phyloP scores from a whole-genome alignment of 2,888 invertebrate species.

The Cyclophora punctaria region DNA sequence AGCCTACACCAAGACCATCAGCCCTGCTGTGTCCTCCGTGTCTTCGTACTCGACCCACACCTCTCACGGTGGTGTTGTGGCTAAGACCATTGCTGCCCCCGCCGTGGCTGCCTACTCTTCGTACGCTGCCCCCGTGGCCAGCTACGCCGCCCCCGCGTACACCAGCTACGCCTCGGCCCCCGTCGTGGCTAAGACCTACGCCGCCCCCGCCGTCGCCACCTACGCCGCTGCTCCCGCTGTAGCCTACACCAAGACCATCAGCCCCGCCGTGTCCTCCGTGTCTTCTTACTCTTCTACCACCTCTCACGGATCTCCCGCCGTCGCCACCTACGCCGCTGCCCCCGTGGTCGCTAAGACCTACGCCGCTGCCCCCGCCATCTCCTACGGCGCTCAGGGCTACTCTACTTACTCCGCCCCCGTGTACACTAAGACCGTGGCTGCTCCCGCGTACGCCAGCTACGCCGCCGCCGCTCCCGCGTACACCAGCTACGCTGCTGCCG shows the following conservation, averaged over 20 bases:
- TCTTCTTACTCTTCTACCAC: constrained; percentile 42
- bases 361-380: constrained; percentile 32
- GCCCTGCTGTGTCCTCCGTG: constrained; percentile 27
- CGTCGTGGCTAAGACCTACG: constrained; percentile 41
- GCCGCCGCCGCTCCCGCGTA: constrained; percentile 42
- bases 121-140: constrained; percentile 39
- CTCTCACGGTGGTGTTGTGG: constrained; percentile 17
- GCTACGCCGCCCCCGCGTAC: constrained; percentile 39
- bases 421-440: constrained; percentile 27
- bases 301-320: constrained; percentile 38
- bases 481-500: constrained; percentile 41
- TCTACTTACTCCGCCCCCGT: constrained; percentile 41
- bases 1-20: constrained; percentile 60
- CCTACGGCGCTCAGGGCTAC: constrained; percentile 37
- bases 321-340: constrained; percentile 32
- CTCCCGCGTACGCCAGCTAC: constrained; percentile 37
- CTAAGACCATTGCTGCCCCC: constrained; percentile 26
- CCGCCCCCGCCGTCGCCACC: constrained; percentile 35
- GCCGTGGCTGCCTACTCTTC: constrained; percentile 46
- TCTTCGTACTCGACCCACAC: constrained; percentile 33
- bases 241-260: constrained; percentile 28
- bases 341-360: constrained; percentile 43
- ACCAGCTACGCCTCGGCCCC: no score
- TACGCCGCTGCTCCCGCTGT: constrained; percentile 31
- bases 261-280: constrained; percentile 39